Evolutionary conservation across 2,888 invertebrate species (phyloP), one percentile per base, ranked within the genome.

Genomic region (Eremobia ochroleuca): DNA sequence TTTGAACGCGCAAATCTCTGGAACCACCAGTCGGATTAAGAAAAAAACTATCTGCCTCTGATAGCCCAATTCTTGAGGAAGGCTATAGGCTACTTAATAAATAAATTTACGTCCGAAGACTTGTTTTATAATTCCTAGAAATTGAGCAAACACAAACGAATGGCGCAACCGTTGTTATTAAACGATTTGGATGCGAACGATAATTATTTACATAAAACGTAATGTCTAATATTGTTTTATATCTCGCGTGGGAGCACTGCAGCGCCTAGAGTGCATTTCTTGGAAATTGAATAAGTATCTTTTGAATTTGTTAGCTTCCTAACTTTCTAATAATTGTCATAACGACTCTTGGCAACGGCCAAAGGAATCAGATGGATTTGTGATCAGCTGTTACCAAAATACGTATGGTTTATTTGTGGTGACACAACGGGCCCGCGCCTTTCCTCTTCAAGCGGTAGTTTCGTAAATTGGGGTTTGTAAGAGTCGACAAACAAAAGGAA

Each of bases 161-260:
- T 77, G 61, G 78, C 73, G 77, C 52, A 77, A 71, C 13, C 6
- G 40, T 65, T 59, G 59, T 49, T 68, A 72, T 49, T 77, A 64
- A 73, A 70, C 59, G 55, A 37, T 71, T 71, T 71, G 34, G 55
- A 73, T 25, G 37, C 49, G 18, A 59, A 72, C 69, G 52, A 49
- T 40, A 62, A 69, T 64, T 82, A 71, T 85, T 77, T 78, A 70
- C 62, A 66, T 77, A 37, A 74, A 77, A 52, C 77, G 82, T 81
- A 81, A 77, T 77, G 77, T 83, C 66, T 62, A 85, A 73, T 77
- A 72, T 67, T 77, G 77, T 77, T 66, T 37, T n/a, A 70, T 55
- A 76, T 37, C 6, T 59, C 15, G 64, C 31, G 71, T 72, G 68
- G 76, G 81, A 46, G 25, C 37, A 11, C 5, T 65, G 66, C 34